phyloP scores from a whole-genome alignment of 2,113 vertebrate species.

The Cyprinodon tularosa region DNA sequence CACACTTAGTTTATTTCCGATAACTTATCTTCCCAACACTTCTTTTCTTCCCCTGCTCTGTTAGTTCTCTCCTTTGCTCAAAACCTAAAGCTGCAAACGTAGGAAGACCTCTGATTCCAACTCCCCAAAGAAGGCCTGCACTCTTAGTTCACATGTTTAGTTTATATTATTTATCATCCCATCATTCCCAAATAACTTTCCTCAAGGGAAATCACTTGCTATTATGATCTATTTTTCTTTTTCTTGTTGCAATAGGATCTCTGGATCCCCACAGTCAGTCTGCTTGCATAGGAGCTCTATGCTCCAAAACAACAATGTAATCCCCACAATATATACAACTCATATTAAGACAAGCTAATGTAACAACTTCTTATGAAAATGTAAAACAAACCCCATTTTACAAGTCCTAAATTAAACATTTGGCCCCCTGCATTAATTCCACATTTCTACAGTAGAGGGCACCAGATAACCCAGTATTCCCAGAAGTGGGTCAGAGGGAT shows the following conservation, averaged over 20 bases:
- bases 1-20: not conserved
- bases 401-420: not conserved
- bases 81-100: constrained; percentile 42
- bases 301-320: constrained; percentile 55
- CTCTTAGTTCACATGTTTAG: not conserved
- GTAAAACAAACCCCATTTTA: not conserved
- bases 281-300: constrained; percentile 40
- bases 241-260: constrained; percentile 59
- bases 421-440: not conserved
- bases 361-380: constrained; percentile 35
- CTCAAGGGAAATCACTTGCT: constrained; percentile 17
- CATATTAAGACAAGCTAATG: constrained; percentile 34
- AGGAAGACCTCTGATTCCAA: constrained; percentile 58
- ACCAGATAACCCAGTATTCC: constrained; percentile 23
- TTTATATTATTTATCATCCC: not conserved
- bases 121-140: constrained; percentile 18
- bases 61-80: not conserved
- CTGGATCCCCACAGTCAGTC: constrained; percentile 40
- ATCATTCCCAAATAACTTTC: not conserved
- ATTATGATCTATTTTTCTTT: constrained; percentile 66
- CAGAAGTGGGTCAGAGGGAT: not conserved
- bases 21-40: not conserved
- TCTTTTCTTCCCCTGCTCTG: not conserved
- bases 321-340: constrained; percentile 10
- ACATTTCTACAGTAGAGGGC: constrained; percentile 53